Evolutionary conservation across 1,140 invertebrate genomes (phyloP).

Genomic region (Babylonia areolata): DNA sequence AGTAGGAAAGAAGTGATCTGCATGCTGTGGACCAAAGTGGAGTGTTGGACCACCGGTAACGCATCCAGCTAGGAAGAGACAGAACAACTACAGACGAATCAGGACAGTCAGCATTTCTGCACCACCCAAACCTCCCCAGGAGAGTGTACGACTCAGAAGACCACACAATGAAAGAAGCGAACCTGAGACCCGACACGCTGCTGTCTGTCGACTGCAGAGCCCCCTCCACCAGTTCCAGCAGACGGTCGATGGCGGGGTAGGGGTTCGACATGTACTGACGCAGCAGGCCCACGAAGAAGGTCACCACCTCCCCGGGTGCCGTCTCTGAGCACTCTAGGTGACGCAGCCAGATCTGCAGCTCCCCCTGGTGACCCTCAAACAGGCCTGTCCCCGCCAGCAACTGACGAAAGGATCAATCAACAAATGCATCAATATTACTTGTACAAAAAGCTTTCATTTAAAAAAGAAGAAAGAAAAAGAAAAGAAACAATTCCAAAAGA

Average conservation of each 20-base stretch:
- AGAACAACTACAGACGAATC: no score
- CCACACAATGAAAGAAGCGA: no score
- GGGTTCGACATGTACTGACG: conserved; percentile 27
- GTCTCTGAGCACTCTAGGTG: background rate
- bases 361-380: conserved; percentile 30
- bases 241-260: conserved; percentile 32
- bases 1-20: no score
- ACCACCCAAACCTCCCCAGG: no score
- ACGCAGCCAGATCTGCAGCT: conserved; percentile 31
- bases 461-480: background rate
- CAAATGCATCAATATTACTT: no score
- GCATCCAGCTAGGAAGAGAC: no score
- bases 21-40: no score
- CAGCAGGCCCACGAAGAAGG: conserved; percentile 24
- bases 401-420: background rate
- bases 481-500: no score
- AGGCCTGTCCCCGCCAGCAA: conserved; percentile 24
- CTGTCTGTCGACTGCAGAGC: background rate
- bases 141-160: no score
- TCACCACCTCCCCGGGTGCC: background rate
- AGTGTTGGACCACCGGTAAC: no score
- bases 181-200: background rate
- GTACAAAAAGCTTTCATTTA: no score
- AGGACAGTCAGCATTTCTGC: no score
- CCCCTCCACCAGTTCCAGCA: conserved; percentile 29